Evolutionary conservation across 2,888 invertebrate genomes (phyloP).

Genomic region (Physocephala rufipes): DNA sequence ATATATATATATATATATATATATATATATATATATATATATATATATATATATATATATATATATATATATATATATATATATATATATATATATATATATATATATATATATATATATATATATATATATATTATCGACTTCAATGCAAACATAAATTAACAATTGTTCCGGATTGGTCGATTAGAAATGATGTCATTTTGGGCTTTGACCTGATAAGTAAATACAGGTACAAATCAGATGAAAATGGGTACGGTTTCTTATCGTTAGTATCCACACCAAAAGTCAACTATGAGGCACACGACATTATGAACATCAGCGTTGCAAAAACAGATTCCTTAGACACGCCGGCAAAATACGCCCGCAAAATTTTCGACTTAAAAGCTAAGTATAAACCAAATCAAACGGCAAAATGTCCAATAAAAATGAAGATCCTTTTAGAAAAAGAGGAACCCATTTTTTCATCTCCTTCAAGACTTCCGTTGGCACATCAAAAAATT

Average conservation of each 20-base stretch:
- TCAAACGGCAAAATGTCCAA: constrained; percentile 14
- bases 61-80: too few relatives aligned
- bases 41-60: too few relatives aligned
- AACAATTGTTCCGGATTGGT: too few relatives aligned
- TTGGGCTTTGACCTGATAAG: constrained; percentile 5
- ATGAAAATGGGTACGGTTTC: too few relatives aligned
- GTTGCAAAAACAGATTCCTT: constrained; percentile 7
- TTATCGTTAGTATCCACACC: constrained; percentile 12
- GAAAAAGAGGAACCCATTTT: constrained; percentile 33
- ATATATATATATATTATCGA: too few relatives aligned
- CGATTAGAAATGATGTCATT: neutral
- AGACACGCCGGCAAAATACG: constrained; percentile 27
- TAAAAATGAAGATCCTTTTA: constrained; percentile 41
- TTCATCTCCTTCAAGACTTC: constrained; percentile 34
- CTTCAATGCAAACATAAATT: too few relatives aligned
- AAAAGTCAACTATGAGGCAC: neutral
- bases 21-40: too few relatives aligned
- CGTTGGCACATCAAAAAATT: constrained; percentile 37
- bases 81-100: too few relatives aligned
- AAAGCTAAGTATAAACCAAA: constrained; percentile 32
- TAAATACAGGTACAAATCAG: constrained; percentile 27
- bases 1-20: too few relatives aligned
- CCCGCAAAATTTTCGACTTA: constrained; percentile 29
- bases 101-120: too few relatives aligned
- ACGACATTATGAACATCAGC: constrained; percentile 31